Base-by-base conservation (phyloP, 1,140 invertebrate species). In the Monomorium pharaonis region DNA sequence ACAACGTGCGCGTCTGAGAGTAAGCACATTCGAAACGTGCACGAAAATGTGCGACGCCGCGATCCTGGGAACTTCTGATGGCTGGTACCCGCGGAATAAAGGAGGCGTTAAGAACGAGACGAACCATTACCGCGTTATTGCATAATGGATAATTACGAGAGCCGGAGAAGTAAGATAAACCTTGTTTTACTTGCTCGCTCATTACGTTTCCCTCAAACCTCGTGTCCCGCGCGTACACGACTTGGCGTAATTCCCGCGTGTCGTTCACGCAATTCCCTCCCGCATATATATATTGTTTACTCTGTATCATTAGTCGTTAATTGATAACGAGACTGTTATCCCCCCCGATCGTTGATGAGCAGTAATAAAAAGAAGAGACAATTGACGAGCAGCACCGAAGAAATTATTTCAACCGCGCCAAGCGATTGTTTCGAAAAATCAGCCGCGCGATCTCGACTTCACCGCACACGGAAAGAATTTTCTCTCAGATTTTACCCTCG, bases 101-200 rank as follows among this genome's bases (percentile, higher is more conserved):
- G 58, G 27, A 85, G 84, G 83, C 86, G 83, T 74, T 33, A 80
- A 69, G 63, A 85, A 63, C 74, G 27, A 63, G 75, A 70, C 56
- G 65, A 81, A 70, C 51, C 77, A 84, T 75, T 84, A 84, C 69
- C 58, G 44, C 72, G 78, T 65, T 83, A 85, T 87, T 85, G 84
- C 84, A 63, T 77, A 85, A 87, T 72, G 65, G 72, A 85, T 85
- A 87, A 87, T 87, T 85, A 80, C 69, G 74, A 65, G 72, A 76
- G 72, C 44, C 60, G 37, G 42, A 81, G 78, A 83, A 58, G 65
- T 85, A 70, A 76, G 63, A 70, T 76, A 75, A 87, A 85, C 49
- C 72, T 87, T 51, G 81, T 85, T 87, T 87, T 76, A 85, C 75
- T 47, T 37, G 62, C 69, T 67, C 27, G 44, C 69, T 83, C 65